A percentile compares a stretch with the other conserved stretches of the same genome.
phyloP scores from a whole-genome alignment of 2,888 invertebrate genomes.

The Heteromurus nitidus region DNA sequence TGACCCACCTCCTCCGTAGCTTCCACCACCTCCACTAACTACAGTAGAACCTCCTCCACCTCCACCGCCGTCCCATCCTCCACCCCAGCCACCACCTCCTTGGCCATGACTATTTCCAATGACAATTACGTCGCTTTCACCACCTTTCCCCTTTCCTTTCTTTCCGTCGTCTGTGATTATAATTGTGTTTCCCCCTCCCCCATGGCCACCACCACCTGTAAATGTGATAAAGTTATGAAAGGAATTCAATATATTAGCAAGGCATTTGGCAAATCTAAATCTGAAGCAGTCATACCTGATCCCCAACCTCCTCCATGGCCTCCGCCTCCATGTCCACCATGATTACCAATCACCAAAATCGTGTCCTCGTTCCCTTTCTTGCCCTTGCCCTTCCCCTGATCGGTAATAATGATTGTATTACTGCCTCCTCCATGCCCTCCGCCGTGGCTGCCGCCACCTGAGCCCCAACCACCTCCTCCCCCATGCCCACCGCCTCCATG shows the following conservation, averaged over 20 bases:
- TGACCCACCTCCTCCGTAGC: slow-evolving; percentile 19
- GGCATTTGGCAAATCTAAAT: background rate
- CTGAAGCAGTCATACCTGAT: background rate
- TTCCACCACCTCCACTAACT: background rate
- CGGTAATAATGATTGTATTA: slow-evolving; percentile 11
- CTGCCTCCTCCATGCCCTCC: slow-evolving; percentile 3
- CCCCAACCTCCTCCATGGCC: background rate
- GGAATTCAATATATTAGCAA: slow-evolving; percentile 13
- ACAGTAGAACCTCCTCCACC: slow-evolving; percentile 37
- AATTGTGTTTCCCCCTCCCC: slow-evolving; percentile 15
- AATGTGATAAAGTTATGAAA: background rate
- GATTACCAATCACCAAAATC: slow-evolving; percentile 36
- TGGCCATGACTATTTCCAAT: slow-evolving; percentile 39
- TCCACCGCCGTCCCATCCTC: slow-evolving; percentile 23
- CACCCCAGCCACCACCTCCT: slow-evolving; percentile 4
- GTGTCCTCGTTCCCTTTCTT: slow-evolving; percentile 26
- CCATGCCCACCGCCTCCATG: background rate
- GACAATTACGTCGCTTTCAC: slow-evolving; percentile 37
- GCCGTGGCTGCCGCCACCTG: slow-evolving; percentile 22
- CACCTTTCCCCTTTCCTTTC: slow-evolving; percentile 20
- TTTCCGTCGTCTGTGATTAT: background rate
- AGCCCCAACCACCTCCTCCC: background rate
- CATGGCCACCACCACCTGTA: slow-evolving; percentile 20
- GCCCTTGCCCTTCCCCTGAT: background rate
- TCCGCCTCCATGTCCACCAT: slow-evolving; percentile 14